phyloP scores from a whole-genome alignment of 2,797 vertebrate genomes.

The Chromis chromis region DNA sequence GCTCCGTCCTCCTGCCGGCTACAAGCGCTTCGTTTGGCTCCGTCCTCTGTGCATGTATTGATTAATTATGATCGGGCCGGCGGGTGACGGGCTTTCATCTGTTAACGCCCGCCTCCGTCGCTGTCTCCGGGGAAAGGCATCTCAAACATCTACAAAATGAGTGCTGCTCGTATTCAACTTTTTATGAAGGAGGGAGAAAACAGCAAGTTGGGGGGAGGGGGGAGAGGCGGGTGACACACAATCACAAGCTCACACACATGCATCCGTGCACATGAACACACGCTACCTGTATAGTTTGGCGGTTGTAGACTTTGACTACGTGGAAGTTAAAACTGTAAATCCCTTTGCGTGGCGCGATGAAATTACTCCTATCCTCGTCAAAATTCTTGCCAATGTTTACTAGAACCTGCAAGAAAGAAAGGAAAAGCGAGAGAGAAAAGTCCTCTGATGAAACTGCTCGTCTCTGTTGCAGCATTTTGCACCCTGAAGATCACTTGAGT shows the following conservation, averaged over 20 bases:
- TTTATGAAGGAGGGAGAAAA: constrained; percentile 21
- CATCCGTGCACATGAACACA: background rate
- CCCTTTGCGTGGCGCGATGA: constrained; percentile 95
- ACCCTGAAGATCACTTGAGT: background rate
- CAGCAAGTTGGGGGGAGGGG: background rate
- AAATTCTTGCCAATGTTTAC: constrained; percentile 97
- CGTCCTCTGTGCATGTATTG: constrained; percentile 56
- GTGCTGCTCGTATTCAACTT: constrained; percentile 40
- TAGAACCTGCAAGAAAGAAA: constrained; percentile 86
- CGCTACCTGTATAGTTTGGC: constrained; percentile 97
- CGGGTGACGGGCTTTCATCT: constrained; percentile 66
- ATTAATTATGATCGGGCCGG: constrained; percentile 70
- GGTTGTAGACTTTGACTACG: constrained; percentile 99
- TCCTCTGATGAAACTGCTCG: constrained; percentile 11
- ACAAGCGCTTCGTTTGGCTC: constrained; percentile 28
- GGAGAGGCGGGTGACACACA: background rate
- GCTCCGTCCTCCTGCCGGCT: constrained; percentile 1
- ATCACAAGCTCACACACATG: background rate
- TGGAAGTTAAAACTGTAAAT: constrained; percentile 99
- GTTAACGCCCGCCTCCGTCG: constrained; percentile 28
- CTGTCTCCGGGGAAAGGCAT: constrained; percentile 51
- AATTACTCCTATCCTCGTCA: constrained; percentile 95
- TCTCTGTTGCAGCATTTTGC: background rate
- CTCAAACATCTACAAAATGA: constrained; percentile 55
- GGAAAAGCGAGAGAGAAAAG: constrained; percentile 6